Evolutionary conservation across 2,797 vertebrate genomes (phyloP).

Genomic region (Bradypodion pumilum): DNA sequence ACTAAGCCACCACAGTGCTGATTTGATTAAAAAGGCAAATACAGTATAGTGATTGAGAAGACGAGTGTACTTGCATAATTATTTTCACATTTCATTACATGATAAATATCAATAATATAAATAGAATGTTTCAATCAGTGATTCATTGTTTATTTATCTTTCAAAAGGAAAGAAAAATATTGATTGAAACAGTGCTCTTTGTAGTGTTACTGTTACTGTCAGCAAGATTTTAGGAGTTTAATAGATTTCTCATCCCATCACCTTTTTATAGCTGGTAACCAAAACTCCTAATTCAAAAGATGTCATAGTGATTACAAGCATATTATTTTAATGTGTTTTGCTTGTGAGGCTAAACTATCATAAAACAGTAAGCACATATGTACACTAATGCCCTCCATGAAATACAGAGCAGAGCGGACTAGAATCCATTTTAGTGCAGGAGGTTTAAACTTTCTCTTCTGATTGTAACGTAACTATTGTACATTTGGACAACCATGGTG

Average conservation of each 20-base stretch:
- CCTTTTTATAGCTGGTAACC: slow-evolving; percentile 16
- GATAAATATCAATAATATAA: not conserved
- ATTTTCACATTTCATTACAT: slow-evolving; percentile 38
- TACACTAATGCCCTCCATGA: not conserved
- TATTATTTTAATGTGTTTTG: slow-evolving; percentile 10
- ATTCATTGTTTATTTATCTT: not conserved
- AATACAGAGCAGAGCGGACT: not conserved
- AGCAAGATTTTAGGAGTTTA: not conserved
- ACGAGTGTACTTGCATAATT: not conserved
- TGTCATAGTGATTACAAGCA: slow-evolving; percentile 5
- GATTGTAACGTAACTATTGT: not conserved
- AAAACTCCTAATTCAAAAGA: slow-evolving; percentile 10
- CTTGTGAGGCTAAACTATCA: not conserved
- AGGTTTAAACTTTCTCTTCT: not conserved
- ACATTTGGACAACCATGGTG: not conserved
- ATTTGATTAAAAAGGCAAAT: not conserved
- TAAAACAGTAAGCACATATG: slow-evolving; percentile 12
- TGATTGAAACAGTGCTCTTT: slow-evolving; percentile 11
- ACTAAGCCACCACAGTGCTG: too few relatives aligned
- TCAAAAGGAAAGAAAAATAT: not conserved
- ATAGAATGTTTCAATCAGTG: not conserved
- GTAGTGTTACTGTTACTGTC: not conserved
- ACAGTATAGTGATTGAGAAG: not conserved
- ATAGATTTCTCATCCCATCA: not conserved
- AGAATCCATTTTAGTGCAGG: not conserved